Conservation (phyloP, 2,888 invertebrate species). For the Xestobium rufovillosum region DNA sequence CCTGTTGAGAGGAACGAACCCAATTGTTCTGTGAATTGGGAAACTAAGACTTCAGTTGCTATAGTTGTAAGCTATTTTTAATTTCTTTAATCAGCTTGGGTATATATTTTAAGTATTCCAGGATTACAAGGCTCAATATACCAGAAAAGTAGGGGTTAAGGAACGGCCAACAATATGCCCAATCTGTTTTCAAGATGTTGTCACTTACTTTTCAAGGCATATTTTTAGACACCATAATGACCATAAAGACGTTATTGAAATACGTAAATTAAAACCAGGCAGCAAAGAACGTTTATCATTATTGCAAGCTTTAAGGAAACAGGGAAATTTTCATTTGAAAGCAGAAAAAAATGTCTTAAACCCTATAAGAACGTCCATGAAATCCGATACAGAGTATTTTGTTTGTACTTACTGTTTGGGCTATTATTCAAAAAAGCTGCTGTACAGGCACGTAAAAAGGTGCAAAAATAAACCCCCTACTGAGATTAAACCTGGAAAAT, state of each 20-base stretch:
- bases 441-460: conserved; percentile 17
- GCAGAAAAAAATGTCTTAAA: conserved; percentile 6
- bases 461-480: conserved; percentile 14
- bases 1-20: too few relatives aligned
- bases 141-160: conserved; percentile 8
- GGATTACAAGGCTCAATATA: conserved; percentile 7
- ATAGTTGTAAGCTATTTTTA: too few relatives aligned
- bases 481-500: conserved; percentile 1
- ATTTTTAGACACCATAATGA: not conserved
- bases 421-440: conserved; percentile 16
- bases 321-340: not conserved
- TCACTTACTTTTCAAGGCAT: conserved; percentile 4
- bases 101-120: too few relatives aligned
- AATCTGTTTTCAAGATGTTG: not conserved
- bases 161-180: conserved; percentile 1
- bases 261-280: conserved; percentile 1
- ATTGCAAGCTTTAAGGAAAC: not conserved
- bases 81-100: too few relatives aligned
- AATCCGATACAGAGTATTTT: conserved; percentile 13
- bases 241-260: not conserved
- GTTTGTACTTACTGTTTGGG: conserved; percentile 14
- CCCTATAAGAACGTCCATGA: conserved; percentile 6
- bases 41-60: too few relatives aligned
- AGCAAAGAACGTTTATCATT: conserved; percentile 13
- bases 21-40: too few relatives aligned